phyloP scores from a whole-genome alignment of 2,113 vertebrate genomes.

The Xiphophorus maculatus region DNA sequence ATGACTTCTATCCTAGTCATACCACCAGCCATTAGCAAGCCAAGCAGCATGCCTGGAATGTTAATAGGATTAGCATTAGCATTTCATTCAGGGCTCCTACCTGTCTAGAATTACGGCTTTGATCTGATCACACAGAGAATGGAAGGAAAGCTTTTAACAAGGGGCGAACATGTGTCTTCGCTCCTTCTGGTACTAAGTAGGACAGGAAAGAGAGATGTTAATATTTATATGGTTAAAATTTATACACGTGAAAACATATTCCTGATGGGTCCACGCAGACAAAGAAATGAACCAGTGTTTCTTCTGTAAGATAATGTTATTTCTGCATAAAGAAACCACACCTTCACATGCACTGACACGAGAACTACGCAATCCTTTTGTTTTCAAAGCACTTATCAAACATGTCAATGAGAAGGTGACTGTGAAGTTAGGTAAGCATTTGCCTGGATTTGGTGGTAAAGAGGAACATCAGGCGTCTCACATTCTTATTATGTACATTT shows the following conservation, averaged over 20 bases:
- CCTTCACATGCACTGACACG: neutral
- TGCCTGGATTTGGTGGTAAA: slow-evolving; percentile 7
- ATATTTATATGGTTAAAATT: slow-evolving; percentile 37
- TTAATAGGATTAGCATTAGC: slow-evolving; percentile 74
- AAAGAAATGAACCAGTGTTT: slow-evolving; percentile 20
- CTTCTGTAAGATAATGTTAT: slow-evolving; percentile 16
- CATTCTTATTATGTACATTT: slow-evolving; percentile 34
- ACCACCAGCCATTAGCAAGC: slow-evolving; percentile 63
- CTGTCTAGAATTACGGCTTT: slow-evolving; percentile 69
- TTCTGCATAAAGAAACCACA: neutral
- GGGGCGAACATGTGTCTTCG: slow-evolving; percentile 53
- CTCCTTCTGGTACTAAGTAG: slow-evolving; percentile 44
- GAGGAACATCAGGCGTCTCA: neutral
- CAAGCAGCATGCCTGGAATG: slow-evolving; percentile 61
- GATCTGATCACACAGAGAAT: slow-evolving; percentile 59
- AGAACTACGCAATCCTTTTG: slow-evolving; percentile 17
- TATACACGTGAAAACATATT: slow-evolving; percentile 32
- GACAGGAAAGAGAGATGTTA: slow-evolving; percentile 41
- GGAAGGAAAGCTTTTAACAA: slow-evolving; percentile 56
- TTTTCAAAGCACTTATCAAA: slow-evolving; percentile 51
- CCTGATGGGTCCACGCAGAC: slow-evolving; percentile 12
- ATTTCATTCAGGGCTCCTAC: slow-evolving; percentile 68
- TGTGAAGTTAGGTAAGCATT: slow-evolving; percentile 43
- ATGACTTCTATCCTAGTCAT: slow-evolving; percentile 64
- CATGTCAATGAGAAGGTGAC: slow-evolving; percentile 29